phyloP scores from a whole-genome alignment of 2,113 vertebrate species.

The Phaethon lepturus region DNA sequence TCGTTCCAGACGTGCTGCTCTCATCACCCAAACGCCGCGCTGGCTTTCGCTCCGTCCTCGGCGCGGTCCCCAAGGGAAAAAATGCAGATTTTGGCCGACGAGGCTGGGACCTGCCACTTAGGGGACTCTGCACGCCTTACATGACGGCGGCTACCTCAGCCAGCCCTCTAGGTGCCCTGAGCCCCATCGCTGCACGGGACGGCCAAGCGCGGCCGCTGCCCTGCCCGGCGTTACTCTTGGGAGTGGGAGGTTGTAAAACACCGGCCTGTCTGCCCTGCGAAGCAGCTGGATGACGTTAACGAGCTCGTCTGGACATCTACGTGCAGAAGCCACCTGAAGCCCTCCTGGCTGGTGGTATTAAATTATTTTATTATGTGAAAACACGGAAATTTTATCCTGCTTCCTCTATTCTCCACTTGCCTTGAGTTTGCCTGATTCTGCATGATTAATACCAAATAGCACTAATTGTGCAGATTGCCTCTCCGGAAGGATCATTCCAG shows the following conservation, averaged over 20 bases:
- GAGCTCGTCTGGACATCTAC: not conserved
- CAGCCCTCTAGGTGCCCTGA: rapidly evolving
- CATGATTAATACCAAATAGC: not conserved
- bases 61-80: not conserved
- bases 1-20: not conserved
- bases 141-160: rapidly evolving
- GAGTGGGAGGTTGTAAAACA: not conserved
- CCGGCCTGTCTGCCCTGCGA: not conserved
- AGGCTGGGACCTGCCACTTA: not conserved
- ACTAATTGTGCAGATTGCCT: constrained; percentile 17
- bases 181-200: not conserved
- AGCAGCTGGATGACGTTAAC: rapidly evolving
- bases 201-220: not conserved
- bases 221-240: rapidly evolving
- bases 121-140: not conserved
- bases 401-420: not conserved
- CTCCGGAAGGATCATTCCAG: not conserved
- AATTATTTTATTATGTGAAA: not conserved
- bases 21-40: not conserved
- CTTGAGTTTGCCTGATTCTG: not conserved
- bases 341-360: not conserved
- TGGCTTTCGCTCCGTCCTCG: not conserved
- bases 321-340: not conserved
- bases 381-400: not conserved
- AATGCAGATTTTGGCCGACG: not conserved